Evolutionary conservation across 2,888 invertebrate species (phyloP).

Genomic region (Orchesella flavescens): DNA sequence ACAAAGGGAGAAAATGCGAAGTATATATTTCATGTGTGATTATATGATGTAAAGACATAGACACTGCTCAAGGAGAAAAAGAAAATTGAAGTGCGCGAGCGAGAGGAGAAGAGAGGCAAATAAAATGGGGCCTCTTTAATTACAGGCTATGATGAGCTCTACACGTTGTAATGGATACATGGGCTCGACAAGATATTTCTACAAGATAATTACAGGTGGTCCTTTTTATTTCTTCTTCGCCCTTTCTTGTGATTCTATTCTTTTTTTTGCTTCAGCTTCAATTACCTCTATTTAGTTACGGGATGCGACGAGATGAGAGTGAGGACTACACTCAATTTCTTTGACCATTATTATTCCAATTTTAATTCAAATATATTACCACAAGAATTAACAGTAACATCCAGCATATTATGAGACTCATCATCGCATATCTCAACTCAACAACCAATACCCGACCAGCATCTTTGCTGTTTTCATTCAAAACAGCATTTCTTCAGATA

Average conservation of each 20-base stretch:
- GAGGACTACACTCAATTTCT: background rate
- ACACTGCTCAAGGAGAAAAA: constrained; percentile 52
- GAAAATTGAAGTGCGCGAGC: constrained; percentile 59
- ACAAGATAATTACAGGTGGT: constrained; percentile 72
- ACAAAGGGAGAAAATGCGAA: constrained; percentile 38
- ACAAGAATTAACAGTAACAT: constrained; percentile 51
- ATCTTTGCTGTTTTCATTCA: constrained; percentile 8
- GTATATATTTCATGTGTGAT: constrained; percentile 57
- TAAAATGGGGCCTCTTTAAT: constrained; percentile 70
- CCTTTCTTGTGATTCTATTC: constrained; percentile 52
- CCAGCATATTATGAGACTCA: constrained; percentile 45
- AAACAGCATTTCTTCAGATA: background rate
- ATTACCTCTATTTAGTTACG: constrained; percentile 53
- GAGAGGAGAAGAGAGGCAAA: constrained; percentile 57
- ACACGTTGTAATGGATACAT: constrained; percentile 68
- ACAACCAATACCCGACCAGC: constrained; percentile 48
- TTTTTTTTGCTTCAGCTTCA: constrained; percentile 34
- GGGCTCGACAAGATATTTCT: constrained; percentile 71
- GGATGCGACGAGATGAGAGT: constrained; percentile 30
- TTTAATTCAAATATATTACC: constrained; percentile 61
- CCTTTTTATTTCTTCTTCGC: constrained; percentile 62
- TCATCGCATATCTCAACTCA: constrained; percentile 22
- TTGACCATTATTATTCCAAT: constrained; percentile 55
- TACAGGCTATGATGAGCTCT: constrained; percentile 69
- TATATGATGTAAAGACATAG: constrained; percentile 52